Percentiles rank a stretch among this genome's conserved stretches.
These are phyloP conservation scores for Atrina japonica DNA, from an alignment of 2,888 invertebrate genomes.

Conservation along the genomic window DNA sequence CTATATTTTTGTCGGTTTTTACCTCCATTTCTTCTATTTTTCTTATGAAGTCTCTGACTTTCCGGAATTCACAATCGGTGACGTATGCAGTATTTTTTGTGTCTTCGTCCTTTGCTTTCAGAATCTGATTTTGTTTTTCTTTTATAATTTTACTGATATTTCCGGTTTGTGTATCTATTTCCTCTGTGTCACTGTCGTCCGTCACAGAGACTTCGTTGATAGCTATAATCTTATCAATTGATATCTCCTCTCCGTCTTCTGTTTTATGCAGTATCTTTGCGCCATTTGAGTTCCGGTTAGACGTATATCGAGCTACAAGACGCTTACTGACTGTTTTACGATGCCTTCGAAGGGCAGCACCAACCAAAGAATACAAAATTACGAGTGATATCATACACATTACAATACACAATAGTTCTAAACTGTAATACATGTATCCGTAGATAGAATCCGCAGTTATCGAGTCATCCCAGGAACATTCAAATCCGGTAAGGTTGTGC, in stretches of 20 bases:
- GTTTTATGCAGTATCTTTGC: conserved; percentile 1
- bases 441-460: conserved; percentile 1
- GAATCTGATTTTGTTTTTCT: no score
- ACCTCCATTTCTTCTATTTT: no score
- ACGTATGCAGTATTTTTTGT: no score
- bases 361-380: conserved; percentile 23
- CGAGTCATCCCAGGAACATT: conserved; percentile 38
- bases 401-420: conserved; percentile 18
- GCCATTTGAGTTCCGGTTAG: neutral
- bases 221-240: neutral
- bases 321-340: neutral
- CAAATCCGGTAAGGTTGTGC: conserved; percentile 22
- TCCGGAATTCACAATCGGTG: no score
- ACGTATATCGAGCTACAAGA: neutral
- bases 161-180: no score
- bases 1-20: no score
- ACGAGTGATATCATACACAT: conserved; percentile 19
- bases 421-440: conserved; percentile 26
- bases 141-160: no score
- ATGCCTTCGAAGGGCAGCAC: conserved; percentile 12
- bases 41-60: no score
- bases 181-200: no score
- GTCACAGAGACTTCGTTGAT: neutral
- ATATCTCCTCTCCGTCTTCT: conserved; percentile 2
- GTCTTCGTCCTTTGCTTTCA: no score